Conservation (phyloP, 2,888 invertebrate genomes). For the Erynnis tages region DNA sequence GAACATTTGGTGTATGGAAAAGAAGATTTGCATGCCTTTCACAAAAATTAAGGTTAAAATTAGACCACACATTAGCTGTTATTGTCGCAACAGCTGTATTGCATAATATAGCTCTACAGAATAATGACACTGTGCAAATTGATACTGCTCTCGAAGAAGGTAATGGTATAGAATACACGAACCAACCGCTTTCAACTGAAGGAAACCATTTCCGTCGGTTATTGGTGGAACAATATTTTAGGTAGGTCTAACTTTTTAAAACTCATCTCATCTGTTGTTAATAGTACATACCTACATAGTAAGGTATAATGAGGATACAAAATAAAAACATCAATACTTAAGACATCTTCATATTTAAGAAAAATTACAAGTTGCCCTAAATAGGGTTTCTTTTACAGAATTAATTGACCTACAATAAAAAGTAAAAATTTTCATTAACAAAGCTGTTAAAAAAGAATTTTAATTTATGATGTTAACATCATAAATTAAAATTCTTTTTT, state of each 20-base stretch:
- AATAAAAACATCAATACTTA: too few species aligned
- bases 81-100: constrained; percentile 1
- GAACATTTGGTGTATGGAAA: constrained; percentile 35
- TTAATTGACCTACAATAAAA: background rate
- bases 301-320: background rate
- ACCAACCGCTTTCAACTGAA: background rate
- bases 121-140: background rate
- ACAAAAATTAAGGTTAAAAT: background rate
- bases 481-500: too few species aligned
- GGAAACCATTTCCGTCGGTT: background rate
- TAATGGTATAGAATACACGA: background rate
- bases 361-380: too few species aligned
- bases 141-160: background rate
- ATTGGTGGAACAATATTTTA: background rate
- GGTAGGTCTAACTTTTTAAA: background rate
- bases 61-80: background rate
- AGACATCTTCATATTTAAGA: too few species aligned
- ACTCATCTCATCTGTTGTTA: background rate
- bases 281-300: too few species aligned
- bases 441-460: background rate
- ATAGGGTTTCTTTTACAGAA: background rate
- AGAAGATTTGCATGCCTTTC: constrained; percentile 31
- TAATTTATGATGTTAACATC: too few species aligned
- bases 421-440: background rate
- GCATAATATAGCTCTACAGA: background rate